phyloP scores from a whole-genome alignment of 2,797 vertebrate species.

The Alca torda region DNA sequence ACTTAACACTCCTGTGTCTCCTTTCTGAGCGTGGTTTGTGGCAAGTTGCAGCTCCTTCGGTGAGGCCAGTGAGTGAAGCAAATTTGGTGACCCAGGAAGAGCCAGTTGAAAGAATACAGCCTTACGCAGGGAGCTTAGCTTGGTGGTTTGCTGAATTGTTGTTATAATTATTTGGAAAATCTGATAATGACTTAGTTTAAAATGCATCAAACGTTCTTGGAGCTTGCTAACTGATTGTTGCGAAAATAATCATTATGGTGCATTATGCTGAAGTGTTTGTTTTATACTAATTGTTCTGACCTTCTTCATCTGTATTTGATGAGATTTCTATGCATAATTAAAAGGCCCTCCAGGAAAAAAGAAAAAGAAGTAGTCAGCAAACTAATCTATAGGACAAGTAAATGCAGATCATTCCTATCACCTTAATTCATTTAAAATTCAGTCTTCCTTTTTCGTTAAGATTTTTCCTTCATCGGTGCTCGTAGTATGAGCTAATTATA shows the following conservation, averaged over 20 bases:
- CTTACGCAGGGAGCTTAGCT: background rate
- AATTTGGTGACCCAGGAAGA: background rate
- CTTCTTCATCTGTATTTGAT: slow-evolving; percentile 50
- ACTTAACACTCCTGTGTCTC: background rate
- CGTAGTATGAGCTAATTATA: background rate
- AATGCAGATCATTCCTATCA: background rate
- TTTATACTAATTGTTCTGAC: slow-evolving; percentile 69
- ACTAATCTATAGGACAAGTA: slow-evolving; percentile 52
- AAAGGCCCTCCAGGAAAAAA: slow-evolving; percentile 49
- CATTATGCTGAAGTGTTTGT: slow-evolving; percentile 58
- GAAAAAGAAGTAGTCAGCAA: slow-evolving; percentile 48
- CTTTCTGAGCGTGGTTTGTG: background rate
- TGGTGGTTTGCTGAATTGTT: background rate
- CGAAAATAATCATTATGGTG: slow-evolving; percentile 31
- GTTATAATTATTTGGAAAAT: background rate
- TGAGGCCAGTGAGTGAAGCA: accelerated
- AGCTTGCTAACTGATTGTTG: slow-evolving; percentile 31
- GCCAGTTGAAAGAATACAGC: accelerated
- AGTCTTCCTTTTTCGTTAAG: background rate
- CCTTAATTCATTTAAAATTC: background rate
- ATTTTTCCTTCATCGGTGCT: background rate
- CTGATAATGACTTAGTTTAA: slow-evolving; percentile 11
- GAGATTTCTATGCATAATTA: slow-evolving; percentile 63
- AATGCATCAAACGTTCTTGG: background rate
- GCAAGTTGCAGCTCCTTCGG: background rate